Base-by-base conservation (phyloP, 2,888 invertebrate genomes). In the Siphonodentalium dalli region DNA sequence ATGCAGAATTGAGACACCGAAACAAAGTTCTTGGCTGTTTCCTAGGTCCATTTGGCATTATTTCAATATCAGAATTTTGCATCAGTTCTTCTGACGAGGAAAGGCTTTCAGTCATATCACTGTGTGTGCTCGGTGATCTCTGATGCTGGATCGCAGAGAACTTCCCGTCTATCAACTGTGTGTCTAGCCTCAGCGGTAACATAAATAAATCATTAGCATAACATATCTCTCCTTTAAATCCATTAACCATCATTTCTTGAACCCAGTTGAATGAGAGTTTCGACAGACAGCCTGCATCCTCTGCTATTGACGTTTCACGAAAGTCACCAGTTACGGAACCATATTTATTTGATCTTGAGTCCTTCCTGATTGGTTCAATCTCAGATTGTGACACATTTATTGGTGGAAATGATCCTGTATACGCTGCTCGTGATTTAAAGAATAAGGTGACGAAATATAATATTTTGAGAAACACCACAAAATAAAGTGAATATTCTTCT, bases 241-340 rank as follows among this genome's bases (percentile, higher is more conserved):
- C 79, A 44, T 68, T 69, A 3, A 57, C 82, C 81, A 96, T 89
- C 50, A 96, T 82, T 2, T 91, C 90, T 61, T 89, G 87, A 1
- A 93, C 93, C 96, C 96, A 96, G 57, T 87, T 85, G 79, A 96
- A 93, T 23, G 89, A 81, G n/a, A 95, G 83, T 74, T 87, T 88
- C 0, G 93, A 92, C 2, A 88, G 72, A 74, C 85, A 86, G 47
- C 87, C 86, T 13, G 85, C 84, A 81, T 92, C 91, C 87, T 93
- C 90, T 15, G 75, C 77, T 13, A 60, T 57, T 7, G 57, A 43
- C 8, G 59, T 50, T 18, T 45, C 48, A 7, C 37, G 44, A 21
- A 35, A 15, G 27, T 34, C 28, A 13, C 18, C 29, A 13, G 58
- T 39, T 33, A 65, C 52, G 39, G 56, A 57, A 15, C 60, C 61